Conservation (phyloP, 1,140 invertebrate genomes). For the Lutraria rhynchaena region DNA sequence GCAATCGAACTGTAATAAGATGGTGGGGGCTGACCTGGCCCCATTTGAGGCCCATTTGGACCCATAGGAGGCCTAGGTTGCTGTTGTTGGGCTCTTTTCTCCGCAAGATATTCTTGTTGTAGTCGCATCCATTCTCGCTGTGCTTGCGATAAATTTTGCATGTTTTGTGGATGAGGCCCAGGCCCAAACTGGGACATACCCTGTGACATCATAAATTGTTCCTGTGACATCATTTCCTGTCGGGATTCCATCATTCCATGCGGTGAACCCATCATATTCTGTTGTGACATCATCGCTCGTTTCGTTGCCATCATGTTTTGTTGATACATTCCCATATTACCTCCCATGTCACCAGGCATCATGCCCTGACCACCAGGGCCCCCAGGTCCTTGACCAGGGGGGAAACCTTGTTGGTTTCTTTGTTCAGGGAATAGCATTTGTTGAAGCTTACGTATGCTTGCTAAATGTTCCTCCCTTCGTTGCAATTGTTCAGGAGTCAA, state of each 20-base stretch:
- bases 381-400: constrained; percentile 48
- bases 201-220: constrained; percentile 70
- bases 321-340: constrained; percentile 73
- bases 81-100: constrained; percentile 79
- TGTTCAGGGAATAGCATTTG: constrained; percentile 93
- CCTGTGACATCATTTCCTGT: constrained; percentile 72
- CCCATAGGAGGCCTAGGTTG: constrained; percentile 63
- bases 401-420: constrained; percentile 66
- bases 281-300: constrained; percentile 78
- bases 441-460: constrained; percentile 95
- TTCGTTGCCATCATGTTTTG: constrained; percentile 76
- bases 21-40: constrained; percentile 71
- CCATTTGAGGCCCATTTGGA: constrained; percentile 50
- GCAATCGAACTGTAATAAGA: constrained; percentile 78
- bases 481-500: constrained; percentile 97
- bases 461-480: constrained; percentile 95
- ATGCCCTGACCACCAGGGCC: constrained; percentile 63
- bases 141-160: constrained; percentile 78
- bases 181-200: constrained; percentile 73
- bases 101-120: constrained; percentile 84
- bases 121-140: constrained; percentile 91
- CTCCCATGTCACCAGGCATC: constrained; percentile 71
- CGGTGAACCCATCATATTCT: constrained; percentile 74
- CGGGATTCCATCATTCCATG: constrained; percentile 67
- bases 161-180: constrained; percentile 67